phyloP scores from a whole-genome alignment of 2,113 vertebrate species.

The Sialia sialis region DNA sequence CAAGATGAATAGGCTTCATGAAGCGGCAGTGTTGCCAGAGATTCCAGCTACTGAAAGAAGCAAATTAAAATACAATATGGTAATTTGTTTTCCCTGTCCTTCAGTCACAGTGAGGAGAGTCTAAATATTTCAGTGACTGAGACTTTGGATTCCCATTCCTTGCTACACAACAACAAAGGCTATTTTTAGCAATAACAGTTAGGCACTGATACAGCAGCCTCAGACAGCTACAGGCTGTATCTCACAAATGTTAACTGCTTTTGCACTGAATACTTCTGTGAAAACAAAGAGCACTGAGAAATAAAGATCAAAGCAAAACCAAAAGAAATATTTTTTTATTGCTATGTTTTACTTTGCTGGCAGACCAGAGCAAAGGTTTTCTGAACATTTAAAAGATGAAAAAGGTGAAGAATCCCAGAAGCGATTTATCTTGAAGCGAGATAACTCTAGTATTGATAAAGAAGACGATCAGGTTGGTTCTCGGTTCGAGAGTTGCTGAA shows the following conservation, averaged over 20 bases:
- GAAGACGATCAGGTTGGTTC: constrained; percentile 87
- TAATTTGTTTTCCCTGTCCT: constrained; percentile 29
- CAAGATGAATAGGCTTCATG: neutral
- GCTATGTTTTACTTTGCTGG: constrained; percentile 82
- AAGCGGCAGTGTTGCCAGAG: neutral
- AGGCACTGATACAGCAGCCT: neutral
- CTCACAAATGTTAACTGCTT: constrained; percentile 43
- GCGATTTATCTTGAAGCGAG: constrained; percentile 87
- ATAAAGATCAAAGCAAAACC: constrained; percentile 32
- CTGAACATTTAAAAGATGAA: constrained; percentile 87
- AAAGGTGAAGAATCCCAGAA: constrained; percentile 86
- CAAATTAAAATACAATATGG: constrained; percentile 24
- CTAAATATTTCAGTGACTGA: constrained; percentile 31
- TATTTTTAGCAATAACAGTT: constrained; percentile 60
- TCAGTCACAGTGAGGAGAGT: constrained; percentile 13
- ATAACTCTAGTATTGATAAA: constrained; percentile 89
- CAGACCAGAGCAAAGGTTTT: constrained; percentile 88
- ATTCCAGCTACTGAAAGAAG: neutral
- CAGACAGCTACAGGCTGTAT: constrained; percentile 4
- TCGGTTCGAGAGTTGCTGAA: constrained; percentile 79
- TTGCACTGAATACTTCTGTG: constrained; percentile 54
- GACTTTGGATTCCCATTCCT: constrained; percentile 33
- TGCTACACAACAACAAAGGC: constrained; percentile 44
- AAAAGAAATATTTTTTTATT: constrained; percentile 72
- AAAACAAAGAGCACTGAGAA: constrained; percentile 61